Evolutionary conservation across 2,797 vertebrate species (phyloP), one percentile per base, ranked within the genome.

Genomic region (Cossypha dichroa): DNA sequence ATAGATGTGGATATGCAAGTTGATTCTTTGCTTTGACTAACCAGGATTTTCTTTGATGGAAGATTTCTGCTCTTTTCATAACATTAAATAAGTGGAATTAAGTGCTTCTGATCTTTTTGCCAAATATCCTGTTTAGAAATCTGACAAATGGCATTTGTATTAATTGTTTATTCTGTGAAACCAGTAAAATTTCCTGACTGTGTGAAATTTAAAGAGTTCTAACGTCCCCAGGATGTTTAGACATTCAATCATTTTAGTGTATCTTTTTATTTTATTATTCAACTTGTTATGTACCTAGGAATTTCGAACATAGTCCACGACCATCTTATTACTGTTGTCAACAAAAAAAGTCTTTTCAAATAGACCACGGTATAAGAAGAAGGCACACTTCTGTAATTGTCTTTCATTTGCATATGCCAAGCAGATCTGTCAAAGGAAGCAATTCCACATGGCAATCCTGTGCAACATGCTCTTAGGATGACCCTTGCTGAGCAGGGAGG

Each of bases 331-430:
- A 51, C 13, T 60, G 9, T 3, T 60, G 26, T 52, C 18, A 81
- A 33, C 41, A 69, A 54, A 76, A 75, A 62, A 23, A 11, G 1
- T 49, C 6, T 70, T 86, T 64, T 15, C 16, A 54, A 38, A 62
- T 31, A 64, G 10, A 12, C 10, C 13, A 25, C 0, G 0, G 14
- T 36, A 23, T 34, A n/a, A 0, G 3, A 70, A 67, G 51, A 56
- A 58, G 12, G 6, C 10, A 41, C 10, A 28, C 10, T 58, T 85
- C n/a, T 38, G 15, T 31, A 69, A 51, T 33, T 79, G 28, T 15
- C 11, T 76, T 69, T 23, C 2, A 73, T 67, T 85, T 85, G 15
- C 31, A 38, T 59, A 21, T 1, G 2, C 45, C 43, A 74, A 70
- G 21, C 8, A 66, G 13, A 41, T 77, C 45, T 77, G 29, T 16